A percentile compares a stretch with the other conserved stretches of the same genome.
Conservation (phyloP, 1,140 invertebrate genomes). For the Ips typographus region DNA sequence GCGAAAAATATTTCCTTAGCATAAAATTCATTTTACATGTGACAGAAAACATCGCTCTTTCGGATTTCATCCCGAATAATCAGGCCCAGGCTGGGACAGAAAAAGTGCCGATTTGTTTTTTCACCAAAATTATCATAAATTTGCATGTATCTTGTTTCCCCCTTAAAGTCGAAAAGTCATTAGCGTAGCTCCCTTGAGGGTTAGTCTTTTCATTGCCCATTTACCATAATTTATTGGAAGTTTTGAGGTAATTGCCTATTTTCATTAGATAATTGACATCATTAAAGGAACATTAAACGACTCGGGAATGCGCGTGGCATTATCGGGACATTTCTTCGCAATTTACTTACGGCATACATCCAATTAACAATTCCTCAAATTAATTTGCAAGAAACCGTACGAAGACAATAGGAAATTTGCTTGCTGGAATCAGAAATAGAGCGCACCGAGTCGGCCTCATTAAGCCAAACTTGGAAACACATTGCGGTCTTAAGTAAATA, state of each 20-base stretch:
- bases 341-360: slow-evolving; percentile 1
- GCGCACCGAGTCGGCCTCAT: slow-evolving; percentile 1
- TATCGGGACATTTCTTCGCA: not conserved
- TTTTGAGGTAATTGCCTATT: slow-evolving; percentile 1
- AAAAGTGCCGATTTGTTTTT: slow-evolving; percentile 24
- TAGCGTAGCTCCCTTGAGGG: slow-evolving; percentile 12
- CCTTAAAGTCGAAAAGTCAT: slow-evolving; percentile 10
- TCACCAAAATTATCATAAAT: slow-evolving; percentile 17
- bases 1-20: slow-evolving; percentile 17
- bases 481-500: slow-evolving; percentile 24
- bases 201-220: slow-evolving; percentile 13
- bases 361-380: slow-evolving; percentile 8
- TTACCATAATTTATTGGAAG: slow-evolving; percentile 5
- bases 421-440: slow-evolving; percentile 6
- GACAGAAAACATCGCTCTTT: slow-evolving; percentile 24
- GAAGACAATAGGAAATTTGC: slow-evolving; percentile 6
- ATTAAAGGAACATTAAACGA: not conserved
- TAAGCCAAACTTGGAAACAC: slow-evolving; percentile 18
- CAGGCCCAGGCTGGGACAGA: slow-evolving; percentile 15
- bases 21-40: slow-evolving; percentile 31
- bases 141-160: slow-evolving; percentile 21
- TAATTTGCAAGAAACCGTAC: not conserved
- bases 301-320: not conserved
- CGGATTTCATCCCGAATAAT: slow-evolving; percentile 22
- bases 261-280: not conserved